Percentiles rank a stretch among this genome's conserved stretches.
phyloP scores from a whole-genome alignment of 2,797 vertebrate genomes.

The Hylomyscus alleni region DNA sequence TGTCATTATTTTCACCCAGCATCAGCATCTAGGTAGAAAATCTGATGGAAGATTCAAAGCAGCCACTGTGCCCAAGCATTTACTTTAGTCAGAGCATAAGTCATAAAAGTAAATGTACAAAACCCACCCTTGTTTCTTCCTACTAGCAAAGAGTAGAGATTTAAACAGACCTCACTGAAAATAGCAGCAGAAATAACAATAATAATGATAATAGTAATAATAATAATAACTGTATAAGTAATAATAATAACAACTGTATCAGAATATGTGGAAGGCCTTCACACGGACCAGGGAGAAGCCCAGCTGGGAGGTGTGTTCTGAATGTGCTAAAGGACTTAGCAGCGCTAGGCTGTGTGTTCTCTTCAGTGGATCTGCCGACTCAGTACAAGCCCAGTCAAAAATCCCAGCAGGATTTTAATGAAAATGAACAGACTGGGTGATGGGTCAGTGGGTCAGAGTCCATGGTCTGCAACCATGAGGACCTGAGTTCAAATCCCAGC shows the following conservation, averaged over 20 bases:
- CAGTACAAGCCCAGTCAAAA: not conserved
- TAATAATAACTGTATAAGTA: not conserved
- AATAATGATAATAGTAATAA: not conserved
- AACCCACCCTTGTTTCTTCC: not conserved
- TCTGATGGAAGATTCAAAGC: no score
- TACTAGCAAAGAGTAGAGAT: not conserved
- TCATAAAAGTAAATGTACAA: not conserved
- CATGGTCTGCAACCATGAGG: not conserved
- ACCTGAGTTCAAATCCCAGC: not conserved
- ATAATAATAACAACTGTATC: not conserved
- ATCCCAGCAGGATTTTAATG: not conserved
- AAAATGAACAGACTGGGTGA: not conserved
- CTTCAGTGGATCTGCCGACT: not conserved
- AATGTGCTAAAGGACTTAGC: not conserved
- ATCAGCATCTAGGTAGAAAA: not conserved
- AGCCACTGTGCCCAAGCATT: not conserved
- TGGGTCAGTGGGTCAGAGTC: not conserved
- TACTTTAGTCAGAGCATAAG: not conserved
- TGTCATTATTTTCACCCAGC: not conserved
- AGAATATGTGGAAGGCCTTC: not conserved
- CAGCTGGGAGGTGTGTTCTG: not conserved
- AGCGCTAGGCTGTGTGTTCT: not conserved
- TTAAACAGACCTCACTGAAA: slow-evolving; percentile 8
- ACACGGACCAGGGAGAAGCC: not conserved
- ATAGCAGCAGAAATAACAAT: not conserved